These are phyloP conservation scores for Prosopocoilus inquinatus DNA, from an alignment of 2,888 invertebrate species.

Conservation along the genomic window DNA sequence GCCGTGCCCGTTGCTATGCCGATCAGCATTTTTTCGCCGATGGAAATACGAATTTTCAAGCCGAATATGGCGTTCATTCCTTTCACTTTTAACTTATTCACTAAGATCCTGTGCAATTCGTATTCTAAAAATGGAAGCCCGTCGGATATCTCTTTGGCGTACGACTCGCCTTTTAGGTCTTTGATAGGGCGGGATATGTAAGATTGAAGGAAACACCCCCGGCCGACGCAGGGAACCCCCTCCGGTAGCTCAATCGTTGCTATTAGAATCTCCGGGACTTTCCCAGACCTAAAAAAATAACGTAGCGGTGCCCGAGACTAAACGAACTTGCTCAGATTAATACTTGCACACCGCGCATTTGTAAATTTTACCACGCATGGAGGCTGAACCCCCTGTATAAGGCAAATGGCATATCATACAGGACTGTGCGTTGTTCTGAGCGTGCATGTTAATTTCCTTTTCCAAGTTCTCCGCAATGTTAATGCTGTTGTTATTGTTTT, in stretches of 20 bases:
- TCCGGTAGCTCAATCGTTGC: conserved; percentile 86
- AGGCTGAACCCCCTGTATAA: conserved; percentile 69
- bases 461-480: too few species aligned
- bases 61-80: conserved; percentile 95
- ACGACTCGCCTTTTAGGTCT: conserved; percentile 77
- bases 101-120: conserved; percentile 85
- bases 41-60: conserved; percentile 65
- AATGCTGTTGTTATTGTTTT: not conserved
- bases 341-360: conserved; percentile 73
- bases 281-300: conserved; percentile 62
- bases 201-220: conserved; percentile 67
- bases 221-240: conserved; percentile 69
- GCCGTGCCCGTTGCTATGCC: conserved; percentile 89
- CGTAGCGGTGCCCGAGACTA: too few species aligned
- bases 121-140: conserved; percentile 94
- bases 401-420: conserved; percentile 73
- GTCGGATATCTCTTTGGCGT: conserved; percentile 93
- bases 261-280: conserved; percentile 88
- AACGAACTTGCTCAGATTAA: conserved; percentile 29
- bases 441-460: too few species aligned
- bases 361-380: conserved; percentile 70
- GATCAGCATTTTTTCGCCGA: conserved; percentile 86
- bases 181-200: conserved; percentile 76
- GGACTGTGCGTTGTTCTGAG: conserved; percentile 4
- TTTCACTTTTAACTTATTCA: conserved; percentile 88